phyloP scores from a whole-genome alignment of 2,888 invertebrate species.

The Strigamia maritima region DNA sequence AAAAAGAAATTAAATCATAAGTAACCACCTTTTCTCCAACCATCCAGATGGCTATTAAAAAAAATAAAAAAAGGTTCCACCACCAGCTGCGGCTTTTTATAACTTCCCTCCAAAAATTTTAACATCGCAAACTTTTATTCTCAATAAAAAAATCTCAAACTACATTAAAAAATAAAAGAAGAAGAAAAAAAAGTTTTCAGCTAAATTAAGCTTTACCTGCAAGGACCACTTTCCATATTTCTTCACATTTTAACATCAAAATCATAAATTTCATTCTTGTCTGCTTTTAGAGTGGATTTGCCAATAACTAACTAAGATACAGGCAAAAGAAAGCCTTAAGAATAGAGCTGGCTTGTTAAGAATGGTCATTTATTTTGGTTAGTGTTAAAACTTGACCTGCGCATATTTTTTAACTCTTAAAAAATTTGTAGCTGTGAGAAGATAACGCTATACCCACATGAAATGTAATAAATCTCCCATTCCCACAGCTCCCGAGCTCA shows the following conservation, averaged over 20 bases:
- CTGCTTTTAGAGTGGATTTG: not conserved
- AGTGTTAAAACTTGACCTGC: not conserved
- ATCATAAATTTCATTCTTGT: not conserved
- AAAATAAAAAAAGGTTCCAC: not conserved
- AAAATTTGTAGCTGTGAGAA: not conserved
- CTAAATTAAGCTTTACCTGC: slow-evolving; percentile 1
- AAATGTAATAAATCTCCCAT: not conserved
- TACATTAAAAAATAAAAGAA: not conserved
- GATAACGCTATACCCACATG: not conserved
- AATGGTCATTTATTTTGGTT: not conserved
- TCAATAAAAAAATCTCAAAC: not conserved
- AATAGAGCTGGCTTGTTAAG: not conserved
- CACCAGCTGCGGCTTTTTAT: not conserved
- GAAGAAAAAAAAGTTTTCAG: not conserved
- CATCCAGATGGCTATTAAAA: not conserved
- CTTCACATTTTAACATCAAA: not conserved
- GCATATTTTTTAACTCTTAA: not conserved
- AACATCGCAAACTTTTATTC: not conserved
- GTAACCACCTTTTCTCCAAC: not conserved
- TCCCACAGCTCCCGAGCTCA: too few species aligned
- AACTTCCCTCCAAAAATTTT: not conserved
- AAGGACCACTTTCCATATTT: not conserved
- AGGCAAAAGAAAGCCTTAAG: not conserved
- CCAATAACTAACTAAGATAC: not conserved
- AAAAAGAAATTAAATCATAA: not conserved